Conservation (phyloP, 2,113 vertebrate genomes). For the Mohoua ochrocephala region DNA sequence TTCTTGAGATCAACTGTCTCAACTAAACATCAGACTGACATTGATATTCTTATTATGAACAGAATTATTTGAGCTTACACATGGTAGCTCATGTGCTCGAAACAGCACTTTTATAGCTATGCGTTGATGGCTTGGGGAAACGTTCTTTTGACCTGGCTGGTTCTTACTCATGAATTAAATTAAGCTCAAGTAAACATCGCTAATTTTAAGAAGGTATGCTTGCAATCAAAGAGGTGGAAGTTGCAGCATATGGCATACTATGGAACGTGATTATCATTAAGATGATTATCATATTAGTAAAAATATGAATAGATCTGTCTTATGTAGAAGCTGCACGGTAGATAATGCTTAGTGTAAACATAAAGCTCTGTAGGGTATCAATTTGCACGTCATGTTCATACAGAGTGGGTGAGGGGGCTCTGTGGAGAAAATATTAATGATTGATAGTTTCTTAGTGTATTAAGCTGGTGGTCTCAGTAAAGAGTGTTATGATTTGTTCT, state of each 20-base stretch:
- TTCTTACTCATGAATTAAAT: background rate
- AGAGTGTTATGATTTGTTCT: background rate
- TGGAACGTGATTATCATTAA: background rate
- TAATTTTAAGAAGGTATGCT: background rate
- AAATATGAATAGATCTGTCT: background rate
- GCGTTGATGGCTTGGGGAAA: background rate
- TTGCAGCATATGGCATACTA: background rate
- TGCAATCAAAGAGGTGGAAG: background rate
- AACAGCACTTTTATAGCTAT: background rate
- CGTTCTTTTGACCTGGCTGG: background rate
- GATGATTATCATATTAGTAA: background rate
- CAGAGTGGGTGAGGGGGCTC: background rate
- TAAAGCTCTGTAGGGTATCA: background rate
- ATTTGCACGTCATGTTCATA: background rate
- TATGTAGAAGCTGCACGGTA: background rate
- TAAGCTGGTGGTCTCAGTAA: background rate
- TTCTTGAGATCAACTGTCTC: background rate
- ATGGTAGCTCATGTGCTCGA: background rate
- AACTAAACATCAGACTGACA: background rate
- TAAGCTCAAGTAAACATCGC: background rate
- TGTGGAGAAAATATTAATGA: background rate
- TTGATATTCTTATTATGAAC: background rate
- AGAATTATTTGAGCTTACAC: background rate
- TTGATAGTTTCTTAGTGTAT: background rate
- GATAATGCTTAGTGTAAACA: background rate